Evolutionary conservation across 1,140 invertebrate species (phyloP).

Genomic region (Bombyx mandarina): DNA sequence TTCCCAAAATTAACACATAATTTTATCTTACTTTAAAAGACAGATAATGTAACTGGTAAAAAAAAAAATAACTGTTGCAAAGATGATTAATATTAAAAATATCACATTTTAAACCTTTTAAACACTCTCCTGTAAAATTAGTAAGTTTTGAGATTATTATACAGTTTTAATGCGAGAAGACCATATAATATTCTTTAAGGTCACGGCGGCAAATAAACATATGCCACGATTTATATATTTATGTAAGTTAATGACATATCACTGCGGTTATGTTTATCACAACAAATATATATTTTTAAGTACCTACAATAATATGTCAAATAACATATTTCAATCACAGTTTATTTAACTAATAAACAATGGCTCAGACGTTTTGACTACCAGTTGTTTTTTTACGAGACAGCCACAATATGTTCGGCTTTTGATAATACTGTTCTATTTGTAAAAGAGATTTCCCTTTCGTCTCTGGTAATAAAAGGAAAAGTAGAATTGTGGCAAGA

Average conservation of each 20-base stretch:
- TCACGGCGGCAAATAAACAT: no score
- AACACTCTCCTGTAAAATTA: no score
- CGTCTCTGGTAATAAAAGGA: conserved; percentile 85
- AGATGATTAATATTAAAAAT: no score
- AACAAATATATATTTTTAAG: conserved; percentile 9
- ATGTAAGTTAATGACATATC: background rate
- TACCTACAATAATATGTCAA: conserved; percentile 6
- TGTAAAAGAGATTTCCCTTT: conserved; percentile 83
- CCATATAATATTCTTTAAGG: no score
- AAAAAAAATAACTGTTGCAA: no score
- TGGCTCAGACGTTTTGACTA: conserved; percentile 36
- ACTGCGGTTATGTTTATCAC: conserved; percentile 5
- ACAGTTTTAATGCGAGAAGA: no score
- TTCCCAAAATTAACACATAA: no score
- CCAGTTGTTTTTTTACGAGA: conserved; percentile 48
- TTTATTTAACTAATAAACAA: conserved; percentile 6
- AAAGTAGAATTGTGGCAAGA: conserved; percentile 78
- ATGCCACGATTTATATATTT: no score
- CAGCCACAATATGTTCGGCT: conserved; percentile 76
- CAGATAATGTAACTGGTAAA: no score
- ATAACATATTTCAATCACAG: background rate
- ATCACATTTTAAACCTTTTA: no score
- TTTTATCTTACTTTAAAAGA: no score
- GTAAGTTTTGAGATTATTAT: no score
- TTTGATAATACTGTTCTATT: conserved; percentile 84